Base-by-base conservation (phyloP, 2,113 vertebrate genomes). In the Tychaedon coryphoeus region DNA sequence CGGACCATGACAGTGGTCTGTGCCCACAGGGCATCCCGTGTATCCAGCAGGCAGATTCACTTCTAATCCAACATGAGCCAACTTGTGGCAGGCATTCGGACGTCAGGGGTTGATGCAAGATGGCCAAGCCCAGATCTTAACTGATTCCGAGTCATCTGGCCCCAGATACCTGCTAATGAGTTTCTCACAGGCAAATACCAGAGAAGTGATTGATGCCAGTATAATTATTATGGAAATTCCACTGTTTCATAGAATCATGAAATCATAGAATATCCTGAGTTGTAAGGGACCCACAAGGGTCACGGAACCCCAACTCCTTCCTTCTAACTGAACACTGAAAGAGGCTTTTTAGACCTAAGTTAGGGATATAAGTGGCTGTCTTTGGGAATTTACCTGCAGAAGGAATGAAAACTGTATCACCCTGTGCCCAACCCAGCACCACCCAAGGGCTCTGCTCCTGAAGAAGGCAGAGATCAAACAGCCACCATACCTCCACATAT, bases 71-170 rank as follows among this genome's bases (percentile, higher is more conserved):
- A 88, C 85, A 43, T 82, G 78, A 94, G 38, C 58, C 56, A 82
- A 67, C 85, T 86, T 90, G 84, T 56, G 64, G 20, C 19, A 91
- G 51, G 47, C 38, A 62, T 50, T 62, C 0, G 12, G 58, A 91
- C 3, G 60, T 70, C 81, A 88, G 67, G 71, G 51, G 8, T 86
- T 94, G 95, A 92, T 80, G 94, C 31, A 91, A 95, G 82, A 54
- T 83, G 60, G 78, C 92, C 95, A 94, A 94, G 75, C 84, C 92
- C 92, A 94, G 64, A 54, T 71, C 53, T 77, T 69, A 81, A 82
- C 80, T 74, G 51, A 80, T 94, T 87, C 70, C 54, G 62, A 85
- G 81, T 72, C 16, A 14, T 74, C 84, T 72, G 54, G 78, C 57
- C 66, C 47, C 47, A 67, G 53, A 54, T 71, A 87, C 54, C 33